These are phyloP conservation scores for Gryllus longicercus DNA, from an alignment of 2,888 invertebrate species.

Conservation along the genomic window DNA sequence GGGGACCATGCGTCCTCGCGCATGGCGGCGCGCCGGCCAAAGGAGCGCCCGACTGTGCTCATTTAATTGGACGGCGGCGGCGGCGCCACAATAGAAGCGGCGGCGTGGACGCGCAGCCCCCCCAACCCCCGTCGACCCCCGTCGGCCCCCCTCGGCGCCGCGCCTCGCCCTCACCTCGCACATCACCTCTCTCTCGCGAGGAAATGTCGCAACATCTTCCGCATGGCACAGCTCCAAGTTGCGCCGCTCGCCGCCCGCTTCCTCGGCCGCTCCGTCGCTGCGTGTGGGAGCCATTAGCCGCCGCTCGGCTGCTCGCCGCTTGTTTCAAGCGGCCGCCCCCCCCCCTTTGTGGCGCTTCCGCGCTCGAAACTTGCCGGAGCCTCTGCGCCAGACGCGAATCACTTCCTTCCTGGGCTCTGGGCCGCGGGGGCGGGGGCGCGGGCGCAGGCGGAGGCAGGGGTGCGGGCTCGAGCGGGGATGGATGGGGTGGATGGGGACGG, in stretches of 20 bases:
- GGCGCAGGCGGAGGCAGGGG: no score
- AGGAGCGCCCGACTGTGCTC: neutral
- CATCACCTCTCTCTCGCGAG: neutral
- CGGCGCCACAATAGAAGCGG: neutral
- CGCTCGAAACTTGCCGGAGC: no score
- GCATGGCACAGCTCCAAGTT: slow-evolving; percentile 3
- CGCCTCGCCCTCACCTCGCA: neutral
- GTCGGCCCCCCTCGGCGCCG: neutral
- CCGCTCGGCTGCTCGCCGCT: no score
- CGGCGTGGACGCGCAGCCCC: neutral
- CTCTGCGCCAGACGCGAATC: no score
- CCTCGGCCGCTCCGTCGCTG: neutral
- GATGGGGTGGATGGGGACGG: no score
- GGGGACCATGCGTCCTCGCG: neutral
- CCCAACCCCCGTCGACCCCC: neutral
- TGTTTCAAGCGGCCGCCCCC: no score
- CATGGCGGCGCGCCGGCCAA: neutral
- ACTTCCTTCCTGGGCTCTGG: no score
- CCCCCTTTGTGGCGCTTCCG: no score
- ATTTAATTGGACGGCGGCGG: neutral
- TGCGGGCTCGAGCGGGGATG: no score
- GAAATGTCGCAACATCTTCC: slow-evolving; percentile 12
- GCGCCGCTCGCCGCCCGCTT: neutral
- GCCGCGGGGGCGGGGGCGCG: no score
- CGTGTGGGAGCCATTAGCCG: no score